Base-by-base conservation (phyloP, 2,113 vertebrate species). In the Gallinago paraguaiae region DNA sequence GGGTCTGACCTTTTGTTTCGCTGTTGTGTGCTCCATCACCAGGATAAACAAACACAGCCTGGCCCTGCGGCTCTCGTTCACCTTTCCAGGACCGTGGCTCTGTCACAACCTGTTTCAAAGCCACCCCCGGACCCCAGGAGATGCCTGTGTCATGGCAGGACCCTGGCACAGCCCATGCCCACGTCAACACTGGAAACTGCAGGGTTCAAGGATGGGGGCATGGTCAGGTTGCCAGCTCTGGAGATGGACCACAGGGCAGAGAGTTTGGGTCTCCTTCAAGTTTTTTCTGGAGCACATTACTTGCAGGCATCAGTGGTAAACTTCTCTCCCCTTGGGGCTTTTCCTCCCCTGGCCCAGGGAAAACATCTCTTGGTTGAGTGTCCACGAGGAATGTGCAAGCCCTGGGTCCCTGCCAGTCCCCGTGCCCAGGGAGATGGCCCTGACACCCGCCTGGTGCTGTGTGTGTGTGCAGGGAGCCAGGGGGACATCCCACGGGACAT, bases 1-100 rank as follows among this genome's bases (percentile, higher is more conserved):
- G 96, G 84, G 89, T 69, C 75, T 97, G 97, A 97, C 97, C 97
- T 97, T 97, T 97, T 87, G 87, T 94, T 97, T 95, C 4, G 0
- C 91, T 94, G 82, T 81, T 65, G 85, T 97, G 83, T 88, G 80
- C 93, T 96, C 90, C 79, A 79, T 95, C 96, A 85, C 90, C 53
- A 80, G 63, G 78, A 94, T 96, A 96, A 97, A 96, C 93, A 97
- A 96, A 93, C 91, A 60, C 69, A 77, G 93, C 86, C 72, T 83
- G 82, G 91, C 94, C 97, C 96, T 95, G 85, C 53, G 96, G 97
- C 96, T 88, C 70, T 60, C 0, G 0, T 97, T 97, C 97, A 97
- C 97, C 97, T 97, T 97, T 97, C 70, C 83, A 61, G 94, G 89
- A 77, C 92, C 12, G 3, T 85, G 92, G 77, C 91, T 90, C 91